Percentiles rank a stretch among this genome's conserved stretches.
These are phyloP conservation scores for Hemibagrus wyckioides DNA, from an alignment of 2,113 vertebrate genomes.

Conservation along the genomic window DNA sequence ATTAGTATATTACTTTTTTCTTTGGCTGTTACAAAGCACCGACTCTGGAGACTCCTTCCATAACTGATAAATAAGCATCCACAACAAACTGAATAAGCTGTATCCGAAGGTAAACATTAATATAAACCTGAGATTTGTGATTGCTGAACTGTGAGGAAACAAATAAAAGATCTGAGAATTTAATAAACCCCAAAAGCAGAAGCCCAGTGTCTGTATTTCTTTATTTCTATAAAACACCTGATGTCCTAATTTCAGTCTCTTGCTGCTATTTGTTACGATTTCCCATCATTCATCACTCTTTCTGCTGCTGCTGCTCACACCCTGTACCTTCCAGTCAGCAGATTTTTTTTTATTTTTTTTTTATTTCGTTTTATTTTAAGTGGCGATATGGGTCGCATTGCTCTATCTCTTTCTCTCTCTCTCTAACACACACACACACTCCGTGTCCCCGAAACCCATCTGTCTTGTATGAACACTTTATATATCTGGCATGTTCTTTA, in stretches of 20 bases:
- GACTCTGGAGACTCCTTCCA: not conserved
- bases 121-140: not conserved
- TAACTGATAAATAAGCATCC: not conserved
- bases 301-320: not conserved
- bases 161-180: not conserved
- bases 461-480: not conserved
- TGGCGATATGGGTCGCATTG: not conserved
- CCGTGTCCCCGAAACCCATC: not conserved
- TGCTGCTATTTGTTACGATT: not conserved
- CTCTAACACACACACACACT: not conserved
- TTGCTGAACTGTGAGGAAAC: not conserved
- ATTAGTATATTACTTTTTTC: too few species aligned
- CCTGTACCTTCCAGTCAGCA: not conserved
- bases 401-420: too few species aligned
- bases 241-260: not conserved
- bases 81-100: too few species aligned
- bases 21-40: not conserved
- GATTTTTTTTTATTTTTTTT: not conserved
- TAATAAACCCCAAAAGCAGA: too few species aligned
- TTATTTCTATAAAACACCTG: too few species aligned
- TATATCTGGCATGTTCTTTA: not conserved
- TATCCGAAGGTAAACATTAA: not conserved
- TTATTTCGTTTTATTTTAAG: not conserved
- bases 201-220: too few species aligned
- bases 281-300: not conserved